Evolutionary conservation across 1,140 invertebrate genomes (phyloP).

Genomic region (Holotrichia oblita): DNA sequence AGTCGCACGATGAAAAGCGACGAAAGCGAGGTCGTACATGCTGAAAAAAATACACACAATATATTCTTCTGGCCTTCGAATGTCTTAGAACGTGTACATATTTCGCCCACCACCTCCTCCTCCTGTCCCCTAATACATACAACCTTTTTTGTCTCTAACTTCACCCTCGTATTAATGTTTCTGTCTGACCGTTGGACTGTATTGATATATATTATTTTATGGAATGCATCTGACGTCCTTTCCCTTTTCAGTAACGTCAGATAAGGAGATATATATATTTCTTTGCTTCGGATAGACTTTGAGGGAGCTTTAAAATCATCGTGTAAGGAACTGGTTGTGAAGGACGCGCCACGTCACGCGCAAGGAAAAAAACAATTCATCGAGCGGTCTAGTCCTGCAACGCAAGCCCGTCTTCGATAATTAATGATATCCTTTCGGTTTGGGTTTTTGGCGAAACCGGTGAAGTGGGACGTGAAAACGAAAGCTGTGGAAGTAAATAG

Average conservation of each 20-base stretch:
- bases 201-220: neutral
- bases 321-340: neutral
- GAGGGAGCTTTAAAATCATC: neutral
- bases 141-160: too few relatives aligned
- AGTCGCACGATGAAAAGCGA: neutral
- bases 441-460: too few relatives aligned
- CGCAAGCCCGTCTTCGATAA: neutral
- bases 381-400: neutral
- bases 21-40: neutral
- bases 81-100: too few relatives aligned
- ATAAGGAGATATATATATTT: too few relatives aligned
- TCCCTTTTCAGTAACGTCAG: too few relatives aligned
- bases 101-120: too few relatives aligned
- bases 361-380: neutral
- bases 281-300: neutral
- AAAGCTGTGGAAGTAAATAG: too few relatives aligned
- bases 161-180: neutral
- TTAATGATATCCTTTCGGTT: neutral
- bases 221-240: neutral
- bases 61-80: neutral
- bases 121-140: too few relatives aligned
- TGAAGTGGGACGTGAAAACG: too few relatives aligned
- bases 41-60: neutral
- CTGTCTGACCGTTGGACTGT: neutral
- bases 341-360: too few relatives aligned